phyloP scores from a whole-genome alignment of 2,797 vertebrate species.

The Gallinago stenura region DNA sequence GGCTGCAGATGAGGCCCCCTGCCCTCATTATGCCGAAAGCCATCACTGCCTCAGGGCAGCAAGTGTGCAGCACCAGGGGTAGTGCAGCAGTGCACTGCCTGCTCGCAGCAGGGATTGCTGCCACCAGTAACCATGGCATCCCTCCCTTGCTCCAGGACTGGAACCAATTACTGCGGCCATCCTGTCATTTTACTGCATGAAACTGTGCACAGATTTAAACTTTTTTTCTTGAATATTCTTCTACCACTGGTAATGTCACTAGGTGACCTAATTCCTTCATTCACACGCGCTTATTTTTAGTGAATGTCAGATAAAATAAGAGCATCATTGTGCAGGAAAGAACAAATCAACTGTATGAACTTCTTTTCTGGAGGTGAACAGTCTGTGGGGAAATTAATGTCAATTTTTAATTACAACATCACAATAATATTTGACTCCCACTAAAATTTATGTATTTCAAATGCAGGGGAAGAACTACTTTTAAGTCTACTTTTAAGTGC shows the following conservation, averaged over 20 bases:
- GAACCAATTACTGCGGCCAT: background rate
- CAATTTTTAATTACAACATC: slow-evolving; percentile 54
- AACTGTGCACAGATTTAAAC: background rate
- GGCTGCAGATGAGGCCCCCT: background rate
- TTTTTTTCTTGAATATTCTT: slow-evolving; percentile 55
- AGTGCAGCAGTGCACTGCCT: background rate
- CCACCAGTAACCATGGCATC: background rate
- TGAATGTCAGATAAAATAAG: slow-evolving; percentile 77
- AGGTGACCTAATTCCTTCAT: slow-evolving; percentile 82
- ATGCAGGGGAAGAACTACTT: background rate
- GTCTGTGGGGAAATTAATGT: slow-evolving; percentile 51
- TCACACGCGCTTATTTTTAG: slow-evolving; percentile 80
- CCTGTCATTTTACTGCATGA: background rate
- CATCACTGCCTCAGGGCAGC: background rate
- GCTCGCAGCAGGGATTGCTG: background rate
- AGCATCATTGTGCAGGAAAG: slow-evolving; percentile 57
- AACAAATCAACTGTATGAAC: slow-evolving; percentile 55
- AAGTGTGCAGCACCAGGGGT: background rate
- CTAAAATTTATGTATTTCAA: slow-evolving; percentile 52
- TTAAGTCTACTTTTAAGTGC: slow-evolving; percentile 24
- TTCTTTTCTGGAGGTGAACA: slow-evolving; percentile 53
- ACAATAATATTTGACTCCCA: slow-evolving; percentile 30
- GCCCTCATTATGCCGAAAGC: background rate
- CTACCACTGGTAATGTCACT: slow-evolving; percentile 70
- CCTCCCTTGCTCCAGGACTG: background rate